These are phyloP conservation scores for Nymphalis c-album DNA, from an alignment of 2,888 invertebrate species.

Conservation along the genomic window DNA sequence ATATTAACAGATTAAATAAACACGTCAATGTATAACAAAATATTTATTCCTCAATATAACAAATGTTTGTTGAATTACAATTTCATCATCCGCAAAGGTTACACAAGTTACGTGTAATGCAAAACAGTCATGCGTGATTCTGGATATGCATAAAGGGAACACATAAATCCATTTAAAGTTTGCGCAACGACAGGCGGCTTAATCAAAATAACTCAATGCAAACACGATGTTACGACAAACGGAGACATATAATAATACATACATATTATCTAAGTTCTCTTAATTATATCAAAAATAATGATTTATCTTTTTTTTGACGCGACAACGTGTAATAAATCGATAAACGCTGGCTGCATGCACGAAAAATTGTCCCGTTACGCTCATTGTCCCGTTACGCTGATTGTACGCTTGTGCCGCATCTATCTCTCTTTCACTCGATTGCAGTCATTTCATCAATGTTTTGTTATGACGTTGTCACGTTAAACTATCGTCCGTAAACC, in stretches of 20 bases:
- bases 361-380: too few relatives aligned
- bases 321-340: too few relatives aligned
- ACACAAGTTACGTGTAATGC: constrained; percentile 27
- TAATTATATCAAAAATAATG: background rate
- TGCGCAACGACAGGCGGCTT: constrained; percentile 26
- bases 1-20: too few relatives aligned
- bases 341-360: too few relatives aligned
- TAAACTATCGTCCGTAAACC: too few relatives aligned
- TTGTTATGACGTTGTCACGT: too few relatives aligned
- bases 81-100: constrained; percentile 14
- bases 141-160: constrained; percentile 38
- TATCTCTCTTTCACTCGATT: too few relatives aligned
- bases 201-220: constrained; percentile 30
- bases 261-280: background rate
- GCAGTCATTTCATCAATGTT: too few relatives aligned
- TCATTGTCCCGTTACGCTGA: too few relatives aligned
- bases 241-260: background rate
- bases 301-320: too few relatives aligned
- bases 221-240: constrained; percentile 25
- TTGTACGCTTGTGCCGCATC: too few relatives aligned
- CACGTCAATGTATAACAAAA: too few relatives aligned
- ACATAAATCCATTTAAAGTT: constrained; percentile 36
- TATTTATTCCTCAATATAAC: background rate
- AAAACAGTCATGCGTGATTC: constrained; percentile 36
- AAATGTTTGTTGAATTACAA: constrained; percentile 8